phyloP scores from a whole-genome alignment of 2,888 invertebrate species.

The Cyclophora punctaria region DNA sequence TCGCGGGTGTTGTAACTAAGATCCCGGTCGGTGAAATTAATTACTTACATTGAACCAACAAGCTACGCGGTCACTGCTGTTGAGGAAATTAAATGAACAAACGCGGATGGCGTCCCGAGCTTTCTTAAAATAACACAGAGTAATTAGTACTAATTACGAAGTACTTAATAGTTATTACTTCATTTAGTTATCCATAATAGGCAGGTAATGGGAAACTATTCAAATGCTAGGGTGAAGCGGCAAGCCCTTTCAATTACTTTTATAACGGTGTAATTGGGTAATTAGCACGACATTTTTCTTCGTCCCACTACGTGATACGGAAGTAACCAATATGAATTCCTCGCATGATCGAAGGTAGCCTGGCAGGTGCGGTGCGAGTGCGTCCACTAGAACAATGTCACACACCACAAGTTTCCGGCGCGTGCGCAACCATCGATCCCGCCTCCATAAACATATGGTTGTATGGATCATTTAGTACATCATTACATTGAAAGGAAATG shows the following conservation, averaged over 20 bases:
- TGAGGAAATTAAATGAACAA: slow-evolving; percentile 56
- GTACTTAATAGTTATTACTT: no score
- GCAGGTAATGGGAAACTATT: no score
- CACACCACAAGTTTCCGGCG: slow-evolving; percentile 43
- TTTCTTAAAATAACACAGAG: slow-evolving; percentile 29
- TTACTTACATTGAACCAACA: slow-evolving; percentile 57
- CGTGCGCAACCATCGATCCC: slow-evolving; percentile 51
- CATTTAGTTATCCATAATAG: no score
- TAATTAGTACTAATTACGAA: no score
- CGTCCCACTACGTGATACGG: slow-evolving; percentile 9
- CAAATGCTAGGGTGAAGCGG: no score
- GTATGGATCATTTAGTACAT: slow-evolving; percentile 38
- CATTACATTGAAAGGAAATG: slow-evolving; percentile 34
- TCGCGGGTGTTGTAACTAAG: slow-evolving; percentile 41
- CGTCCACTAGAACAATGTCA: slow-evolving; percentile 39
- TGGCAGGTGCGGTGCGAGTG: slow-evolving; percentile 34
- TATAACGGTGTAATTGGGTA: slow-evolving; percentile 14
- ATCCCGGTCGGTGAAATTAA: slow-evolving; percentile 47
- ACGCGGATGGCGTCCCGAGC: slow-evolving; percentile 34
- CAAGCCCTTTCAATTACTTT: slow-evolving; percentile 11
- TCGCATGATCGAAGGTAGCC: slow-evolving; percentile 35
- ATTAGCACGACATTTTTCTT: slow-evolving; percentile 16
- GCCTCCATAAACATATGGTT: slow-evolving; percentile 29
- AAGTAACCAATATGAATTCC: slow-evolving; percentile 37
- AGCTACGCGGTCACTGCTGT: slow-evolving; percentile 44